A percentile compares a stretch with the other conserved stretches of the same genome.
Evolutionary conservation across 2,113 vertebrate genomes (phyloP).

Genomic region (Phycodurus eques): DNA sequence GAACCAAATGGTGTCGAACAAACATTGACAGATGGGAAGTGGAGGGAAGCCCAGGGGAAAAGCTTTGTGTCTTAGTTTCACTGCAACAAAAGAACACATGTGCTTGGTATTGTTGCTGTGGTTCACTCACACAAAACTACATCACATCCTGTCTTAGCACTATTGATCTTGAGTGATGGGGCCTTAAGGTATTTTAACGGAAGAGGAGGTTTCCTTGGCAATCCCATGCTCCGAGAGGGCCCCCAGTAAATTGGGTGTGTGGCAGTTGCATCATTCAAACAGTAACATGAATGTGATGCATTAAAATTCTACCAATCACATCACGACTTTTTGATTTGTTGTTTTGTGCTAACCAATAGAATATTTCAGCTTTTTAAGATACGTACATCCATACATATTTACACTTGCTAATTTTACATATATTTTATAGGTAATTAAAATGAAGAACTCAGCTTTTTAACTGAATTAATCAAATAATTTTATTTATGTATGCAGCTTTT

Average conservation of each 20-base stretch:
- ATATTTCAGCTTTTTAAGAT: background rate
- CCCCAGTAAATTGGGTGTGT: conserved; percentile 28
- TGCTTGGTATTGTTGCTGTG: conserved; percentile 48
- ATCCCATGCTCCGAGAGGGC: conserved; percentile 28
- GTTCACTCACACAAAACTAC: conserved; percentile 54
- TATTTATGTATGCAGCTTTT: too few species aligned
- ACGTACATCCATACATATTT: background rate
- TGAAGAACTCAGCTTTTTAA: background rate
- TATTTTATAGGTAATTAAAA: background rate
- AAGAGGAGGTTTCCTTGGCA: conserved; percentile 52
- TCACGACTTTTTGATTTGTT: background rate
- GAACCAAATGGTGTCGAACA: conserved; percentile 46
- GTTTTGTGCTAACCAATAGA: conserved; percentile 1
- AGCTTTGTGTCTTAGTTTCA: conserved; percentile 69
- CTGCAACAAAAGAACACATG: conserved; percentile 64
- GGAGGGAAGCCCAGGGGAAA: conserved; percentile 38
- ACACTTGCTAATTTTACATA: background rate
- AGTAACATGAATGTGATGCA: conserved; percentile 24
- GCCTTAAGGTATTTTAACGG: conserved; percentile 61
- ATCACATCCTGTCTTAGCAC: conserved; percentile 57
- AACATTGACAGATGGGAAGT: conserved; percentile 56
- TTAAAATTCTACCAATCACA: conserved; percentile 47
- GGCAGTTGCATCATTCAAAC: conserved; percentile 69
- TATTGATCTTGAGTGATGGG: conserved; percentile 53
- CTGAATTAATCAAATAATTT: too few species aligned